Evolutionary conservation across 2,888 invertebrate species (phyloP), one percentile per base, ranked within the genome.

Genomic region (Agelastica alni): DNA sequence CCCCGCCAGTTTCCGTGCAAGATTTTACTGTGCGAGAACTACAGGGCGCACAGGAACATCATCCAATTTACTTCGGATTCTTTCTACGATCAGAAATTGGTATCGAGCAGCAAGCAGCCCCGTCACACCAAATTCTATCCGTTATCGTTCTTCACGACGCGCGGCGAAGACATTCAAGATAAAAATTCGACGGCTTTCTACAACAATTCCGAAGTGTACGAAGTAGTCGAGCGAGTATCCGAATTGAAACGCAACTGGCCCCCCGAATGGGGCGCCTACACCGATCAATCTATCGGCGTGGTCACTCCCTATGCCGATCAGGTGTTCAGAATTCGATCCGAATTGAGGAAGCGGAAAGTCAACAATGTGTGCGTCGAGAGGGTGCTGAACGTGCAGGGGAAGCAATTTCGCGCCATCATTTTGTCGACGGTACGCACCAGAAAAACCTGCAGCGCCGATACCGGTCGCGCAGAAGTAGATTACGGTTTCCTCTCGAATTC

Each of bases 271-370:
- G 92, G 91, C 42, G 84, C 86, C 58, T 82, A 86, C 43, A 83
- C 85, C 62, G 90, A 90, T 64, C 85, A 85, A 57, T 86, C 88
- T 53, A 89, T 93, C 56, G 91, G 92, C 1, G 88, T 93, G 9
- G 85, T 93, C 75, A 87, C 90, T 0, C 91, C 91, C 1, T 93
- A 92, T 73, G 83, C 88, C 0, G 92, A 92, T 76, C 93, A 93
- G 20, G 84, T 84, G 2, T 83, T 85, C 63, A 80, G 88, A 58
- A 90, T 92, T 59, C 81, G 92, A 53, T 83, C 84, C 18, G 91
- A 91, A 67, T 75, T 93, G 48, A 79, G 91, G 16, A 89, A 89
- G 69, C 81, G 86, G 4, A 81, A 86, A 20, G 81, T 92, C 75
- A 83, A 83, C 59, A 86, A 86, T 51, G 87, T 92, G 37, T 88